Evolutionary conservation across 1,140 invertebrate genomes (phyloP).

Genomic region (Centruroides vittatus): DNA sequence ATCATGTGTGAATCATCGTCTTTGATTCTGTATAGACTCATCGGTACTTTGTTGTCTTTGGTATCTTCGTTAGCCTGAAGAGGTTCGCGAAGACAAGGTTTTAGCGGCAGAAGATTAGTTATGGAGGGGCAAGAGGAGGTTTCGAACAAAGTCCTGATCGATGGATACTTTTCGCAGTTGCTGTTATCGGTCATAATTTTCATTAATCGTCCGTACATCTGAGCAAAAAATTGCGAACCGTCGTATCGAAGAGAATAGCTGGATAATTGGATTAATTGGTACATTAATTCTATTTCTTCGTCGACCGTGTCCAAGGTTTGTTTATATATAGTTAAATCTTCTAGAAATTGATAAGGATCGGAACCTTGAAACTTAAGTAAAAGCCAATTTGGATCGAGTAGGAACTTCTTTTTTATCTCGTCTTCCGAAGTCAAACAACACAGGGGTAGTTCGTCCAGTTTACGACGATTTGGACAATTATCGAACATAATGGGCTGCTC

Average conservation of each 20-base stretch:
- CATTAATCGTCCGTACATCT: conserved; percentile 40
- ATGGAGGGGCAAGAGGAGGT: conserved; percentile 16
- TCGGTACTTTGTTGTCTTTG: background rate
- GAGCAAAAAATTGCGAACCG: conserved; percentile 55
- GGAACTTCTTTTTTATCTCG: conserved; percentile 21
- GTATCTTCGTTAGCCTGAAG: background rate
- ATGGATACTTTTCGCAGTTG: conserved; percentile 26
- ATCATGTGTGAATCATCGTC: conserved; percentile 46
- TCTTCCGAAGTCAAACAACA: conserved; percentile 25
- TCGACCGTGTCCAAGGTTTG: conserved; percentile 18
- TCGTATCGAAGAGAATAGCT: conserved; percentile 52
- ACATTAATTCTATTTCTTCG: conserved; percentile 39
- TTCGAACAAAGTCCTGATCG: conserved; percentile 25
- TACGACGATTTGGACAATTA: conserved; percentile 56
- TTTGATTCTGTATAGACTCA: conserved; percentile 18
- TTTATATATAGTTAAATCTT: conserved; percentile 42
- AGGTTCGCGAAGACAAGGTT: conserved; percentile 12
- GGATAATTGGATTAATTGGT: conserved; percentile 46
- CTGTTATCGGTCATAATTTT: conserved; percentile 25
- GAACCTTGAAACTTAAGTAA: conserved; percentile 55
- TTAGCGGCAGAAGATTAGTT: conserved; percentile 14
- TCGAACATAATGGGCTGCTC: conserved; percentile 20
- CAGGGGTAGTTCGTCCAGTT: conserved; percentile 65
- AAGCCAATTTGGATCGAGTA: conserved; percentile 54
- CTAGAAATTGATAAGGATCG: conserved; percentile 41